These are phyloP conservation scores for Stictonetta naevosa DNA, from an alignment of 2,113 vertebrate genomes.

Conservation along the genomic window DNA sequence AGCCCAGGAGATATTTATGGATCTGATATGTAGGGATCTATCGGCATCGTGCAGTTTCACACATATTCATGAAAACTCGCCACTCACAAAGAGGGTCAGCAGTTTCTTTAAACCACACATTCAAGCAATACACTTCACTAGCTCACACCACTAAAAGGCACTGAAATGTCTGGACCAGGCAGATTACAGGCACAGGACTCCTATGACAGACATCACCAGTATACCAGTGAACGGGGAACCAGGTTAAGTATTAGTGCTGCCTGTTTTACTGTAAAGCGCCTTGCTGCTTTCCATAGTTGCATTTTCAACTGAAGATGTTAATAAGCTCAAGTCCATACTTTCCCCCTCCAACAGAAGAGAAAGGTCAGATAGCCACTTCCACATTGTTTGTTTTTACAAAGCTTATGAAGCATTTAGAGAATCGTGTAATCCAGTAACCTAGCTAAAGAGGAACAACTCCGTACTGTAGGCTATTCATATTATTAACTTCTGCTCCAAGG, in stretches of 20 bases:
- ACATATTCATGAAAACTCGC: neutral
- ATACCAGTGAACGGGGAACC: neutral
- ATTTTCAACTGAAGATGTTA: neutral
- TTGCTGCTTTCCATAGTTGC: neutral
- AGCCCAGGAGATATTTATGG: constrained; percentile 9
- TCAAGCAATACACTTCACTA: neutral
- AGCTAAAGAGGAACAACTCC: neutral
- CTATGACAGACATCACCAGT: neutral
- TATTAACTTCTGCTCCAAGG: neutral
- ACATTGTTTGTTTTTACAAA: neutral
- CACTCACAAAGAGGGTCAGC: neutral
- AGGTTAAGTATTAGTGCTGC: neutral
- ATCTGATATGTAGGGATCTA: neutral
- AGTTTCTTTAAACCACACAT: neutral
- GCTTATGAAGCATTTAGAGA: neutral
- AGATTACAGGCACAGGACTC: neutral
- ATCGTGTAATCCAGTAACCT: neutral
- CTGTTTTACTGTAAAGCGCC: neutral
- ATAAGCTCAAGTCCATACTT: neutral
- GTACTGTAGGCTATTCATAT: neutral
- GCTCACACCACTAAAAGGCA: neutral
- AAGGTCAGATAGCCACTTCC: neutral
- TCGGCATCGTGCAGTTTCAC: neutral
- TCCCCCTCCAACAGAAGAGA: neutral
- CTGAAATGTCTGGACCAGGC: neutral